Base-by-base conservation (phyloP, 35 echinoderm and acorn worm genomes). In the Heliocidaris erythrogramma region DNA sequence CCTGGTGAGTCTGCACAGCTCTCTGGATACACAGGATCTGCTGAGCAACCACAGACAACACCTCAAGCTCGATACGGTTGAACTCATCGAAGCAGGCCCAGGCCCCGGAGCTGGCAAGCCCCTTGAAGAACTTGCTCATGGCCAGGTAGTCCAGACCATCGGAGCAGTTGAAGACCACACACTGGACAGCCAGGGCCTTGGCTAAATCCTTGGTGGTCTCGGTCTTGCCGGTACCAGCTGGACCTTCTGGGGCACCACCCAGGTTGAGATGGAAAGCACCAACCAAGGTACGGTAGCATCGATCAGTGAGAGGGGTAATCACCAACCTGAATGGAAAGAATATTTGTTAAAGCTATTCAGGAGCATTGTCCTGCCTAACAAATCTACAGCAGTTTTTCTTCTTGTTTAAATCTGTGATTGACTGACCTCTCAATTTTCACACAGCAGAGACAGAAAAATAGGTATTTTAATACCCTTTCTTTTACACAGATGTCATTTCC, bases 1-100 rank as follows among this genome's bases (percentile, higher is more conserved):
- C 98, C 49, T 92, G 65, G 7, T 96, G 65, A 9, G 92, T 86
- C 93, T 96, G 96, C 35, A 99, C 98, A 93, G 98, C 98, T 60
- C 98, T 90, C 65, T 99, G 98, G 49, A 99, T 99, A 69, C 98
- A 99, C 60, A 99, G 96, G 86, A 99, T 99, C 98, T 99, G 98
- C 91, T 99, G 98, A 13, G 98, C 98, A n/a, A 99, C 98, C 49
- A 99, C 98, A 90, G 98, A 99, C 98, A 99, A 90, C 86, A 99
- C 98, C 95, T 99, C 98, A 31, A 99, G 88, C 90, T 99, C 98
- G 94, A 99, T 99, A 29, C 98, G 94, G 88, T 99, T 99, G 97
- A 99, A 99, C 86, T 99, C 98, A 95, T 99, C 98, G 89, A 99
- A 99, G 71, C 98, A 99, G 49, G 98, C 98, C 98, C 98, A 99